A percentile compares a stretch with the other conserved stretches of the same genome.
phyloP scores from a whole-genome alignment of 2,113 vertebrate species.

The Heterocephalus glaber region DNA sequence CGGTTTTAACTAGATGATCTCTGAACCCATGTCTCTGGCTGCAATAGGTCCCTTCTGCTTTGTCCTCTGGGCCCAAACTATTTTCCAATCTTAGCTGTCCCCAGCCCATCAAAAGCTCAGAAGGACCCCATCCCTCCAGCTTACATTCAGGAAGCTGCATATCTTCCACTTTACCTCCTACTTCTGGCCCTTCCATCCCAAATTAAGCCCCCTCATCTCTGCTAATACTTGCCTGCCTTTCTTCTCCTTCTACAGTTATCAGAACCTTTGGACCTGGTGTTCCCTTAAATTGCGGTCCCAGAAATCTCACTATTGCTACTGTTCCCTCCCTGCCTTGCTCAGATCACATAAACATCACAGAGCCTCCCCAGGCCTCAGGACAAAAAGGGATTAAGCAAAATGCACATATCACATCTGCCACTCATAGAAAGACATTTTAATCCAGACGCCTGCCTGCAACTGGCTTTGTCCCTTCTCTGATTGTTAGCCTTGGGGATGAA shows the following conservation, averaged over 20 bases:
- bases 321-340: background rate
- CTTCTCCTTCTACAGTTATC: background rate
- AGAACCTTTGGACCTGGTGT: background rate
- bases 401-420: conserved; percentile 23
- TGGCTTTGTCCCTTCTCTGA: conserved; percentile 49
- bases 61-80: background rate
- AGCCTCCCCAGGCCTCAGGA: conserved; percentile 15
- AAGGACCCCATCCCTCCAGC: background rate
- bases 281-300: background rate
- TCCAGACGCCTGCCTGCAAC: background rate
- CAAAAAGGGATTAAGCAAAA: conserved; percentile 60
- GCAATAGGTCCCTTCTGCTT: background rate
- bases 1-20: background rate
- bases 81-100: background rate
- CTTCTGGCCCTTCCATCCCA: background rate
- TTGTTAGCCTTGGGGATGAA: conserved; percentile 19
- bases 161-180: background rate
- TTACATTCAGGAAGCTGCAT: background rate
- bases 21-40: background rate
- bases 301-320: background rate
- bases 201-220: background rate
- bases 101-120: background rate
- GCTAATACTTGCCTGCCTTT: background rate
- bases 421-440: conserved; percentile 44
- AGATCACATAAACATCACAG: conserved; percentile 23